phyloP scores from a whole-genome alignment of 2,797 vertebrate species.

The Pogoniulus pusillus region DNA sequence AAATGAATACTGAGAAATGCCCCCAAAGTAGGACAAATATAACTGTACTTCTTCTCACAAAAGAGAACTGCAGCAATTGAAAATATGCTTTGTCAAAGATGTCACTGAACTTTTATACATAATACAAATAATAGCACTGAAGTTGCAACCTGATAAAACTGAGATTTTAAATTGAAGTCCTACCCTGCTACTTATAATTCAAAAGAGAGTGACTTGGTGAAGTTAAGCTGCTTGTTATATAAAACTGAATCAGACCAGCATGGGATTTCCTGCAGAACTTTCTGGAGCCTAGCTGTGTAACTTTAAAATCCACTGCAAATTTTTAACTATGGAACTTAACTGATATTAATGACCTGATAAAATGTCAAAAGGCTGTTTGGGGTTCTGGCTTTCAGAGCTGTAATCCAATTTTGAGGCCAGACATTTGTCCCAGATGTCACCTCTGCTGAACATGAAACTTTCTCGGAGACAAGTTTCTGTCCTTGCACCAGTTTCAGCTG shows the following conservation, averaged over 20 bases:
- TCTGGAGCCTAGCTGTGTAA: not conserved
- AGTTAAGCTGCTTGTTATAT: constrained; percentile 24
- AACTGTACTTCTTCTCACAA: not conserved
- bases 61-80: not conserved
- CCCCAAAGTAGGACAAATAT: constrained; percentile 33
- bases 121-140: constrained; percentile 19
- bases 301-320: constrained; percentile 6
- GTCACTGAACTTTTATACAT: constrained; percentile 7
- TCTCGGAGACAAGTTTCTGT: not conserved
- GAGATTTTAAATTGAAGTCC: constrained; percentile 36
- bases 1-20: not conserved
- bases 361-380: not conserved
- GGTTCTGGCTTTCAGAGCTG: not conserved
- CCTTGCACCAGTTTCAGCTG: not conserved
- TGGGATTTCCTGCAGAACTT: constrained; percentile 1
- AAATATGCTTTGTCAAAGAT: not conserved
- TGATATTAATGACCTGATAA: not conserved
- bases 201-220: constrained; percentile 6
- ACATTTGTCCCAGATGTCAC: not conserved
- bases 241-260: constrained; percentile 8
- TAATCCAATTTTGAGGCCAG: not conserved
- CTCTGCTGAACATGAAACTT: not conserved
- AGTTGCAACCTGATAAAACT: constrained; percentile 20
- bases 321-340: not conserved
- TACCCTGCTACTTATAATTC: constrained; percentile 28